Base-by-base conservation (phyloP, 1,140 invertebrate genomes). In the Amyelois transitella region DNA sequence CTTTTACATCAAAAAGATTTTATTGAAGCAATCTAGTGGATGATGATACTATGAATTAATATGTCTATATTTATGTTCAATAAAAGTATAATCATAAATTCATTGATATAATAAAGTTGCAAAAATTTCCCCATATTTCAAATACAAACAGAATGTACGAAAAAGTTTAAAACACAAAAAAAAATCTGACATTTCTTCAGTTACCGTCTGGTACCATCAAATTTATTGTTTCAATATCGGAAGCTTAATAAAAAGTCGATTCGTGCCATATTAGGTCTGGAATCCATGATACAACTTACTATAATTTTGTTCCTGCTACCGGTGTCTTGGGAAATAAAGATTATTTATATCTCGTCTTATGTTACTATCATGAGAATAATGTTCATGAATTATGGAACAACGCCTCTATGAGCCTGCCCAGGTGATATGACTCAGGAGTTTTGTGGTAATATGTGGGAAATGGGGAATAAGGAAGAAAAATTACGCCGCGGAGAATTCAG, bases 371-470 rank as follows among this genome's bases (percentile, higher is more conserved):
- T 65, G 64, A 69, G 69, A 69, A 58, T 74, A 74, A 77, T 72
- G 69, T 70, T 75, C 72, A 75, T 77, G 75, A 77, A 77, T 77
- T 75, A 77, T 72, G 72, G 64, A 77, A 70, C 70, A 48, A 58
- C 63, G 53, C 56, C 53, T 44, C 12, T n/a, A 10, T 45, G 47
- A 49, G 28, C 32, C n/a, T 18, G 7, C 18, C 32, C 28, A 52
- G 50, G 50, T 52, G 50, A 50, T 50, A 50, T 50, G 48, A 22
- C 22, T 38, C 44, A 45, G 20, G 44, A 45, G 24, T 48, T 48
- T 21, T 20, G 18, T 48, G 6, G 45, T 22, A 21, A 48, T 48
- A 48, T 48, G n/a, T n/a, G 21, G n/a, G 45, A n/a, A 20, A 38
- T 14, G 12, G 32, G 32, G n/a, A 38, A 38, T 14, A 38, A 14